Conservation (phyloP, 2,888 invertebrate species). For the Endotricha flammealis region DNA sequence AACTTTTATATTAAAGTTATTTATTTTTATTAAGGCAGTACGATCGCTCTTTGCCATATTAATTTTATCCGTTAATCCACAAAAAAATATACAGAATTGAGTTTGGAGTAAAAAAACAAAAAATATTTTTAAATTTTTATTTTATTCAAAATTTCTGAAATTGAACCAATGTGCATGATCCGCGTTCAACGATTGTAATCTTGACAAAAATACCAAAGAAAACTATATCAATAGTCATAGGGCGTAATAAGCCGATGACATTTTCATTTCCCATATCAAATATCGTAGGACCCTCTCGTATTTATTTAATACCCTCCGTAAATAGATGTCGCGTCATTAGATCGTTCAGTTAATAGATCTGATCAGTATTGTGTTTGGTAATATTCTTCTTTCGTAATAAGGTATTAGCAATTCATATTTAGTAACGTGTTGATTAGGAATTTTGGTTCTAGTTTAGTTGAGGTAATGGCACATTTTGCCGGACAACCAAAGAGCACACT, state of each 20-base stretch:
- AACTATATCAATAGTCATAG: conserved; percentile 62
- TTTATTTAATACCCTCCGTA: conserved; percentile 46
- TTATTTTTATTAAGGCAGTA: no score
- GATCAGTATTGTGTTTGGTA: conserved; percentile 1
- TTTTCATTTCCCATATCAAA: conserved; percentile 74
- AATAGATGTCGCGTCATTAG: conserved; percentile 41
- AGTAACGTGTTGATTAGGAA: no score
- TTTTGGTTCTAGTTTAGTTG: no score
- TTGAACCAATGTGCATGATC: neutral
- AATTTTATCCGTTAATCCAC: no score
- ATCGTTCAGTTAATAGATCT: conserved; percentile 37
- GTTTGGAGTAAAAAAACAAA: neutral
- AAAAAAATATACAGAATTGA: neutral
- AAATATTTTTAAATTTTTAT: no score
- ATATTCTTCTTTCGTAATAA: no score
- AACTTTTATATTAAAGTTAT: no score
- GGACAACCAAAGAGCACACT: no score
- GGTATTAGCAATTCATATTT: no score
- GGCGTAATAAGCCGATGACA: conserved; percentile 67
- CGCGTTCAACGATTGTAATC: conserved; percentile 19
- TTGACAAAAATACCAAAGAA: conserved; percentile 14
- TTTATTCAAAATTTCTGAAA: neutral
- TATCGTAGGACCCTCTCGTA: conserved; percentile 47
- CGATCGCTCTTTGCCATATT: no score
- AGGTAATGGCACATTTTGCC: no score